phyloP scores from a whole-genome alignment of 1,140 invertebrate species.

The Pachyrhynchus sulphureomaculatus region DNA sequence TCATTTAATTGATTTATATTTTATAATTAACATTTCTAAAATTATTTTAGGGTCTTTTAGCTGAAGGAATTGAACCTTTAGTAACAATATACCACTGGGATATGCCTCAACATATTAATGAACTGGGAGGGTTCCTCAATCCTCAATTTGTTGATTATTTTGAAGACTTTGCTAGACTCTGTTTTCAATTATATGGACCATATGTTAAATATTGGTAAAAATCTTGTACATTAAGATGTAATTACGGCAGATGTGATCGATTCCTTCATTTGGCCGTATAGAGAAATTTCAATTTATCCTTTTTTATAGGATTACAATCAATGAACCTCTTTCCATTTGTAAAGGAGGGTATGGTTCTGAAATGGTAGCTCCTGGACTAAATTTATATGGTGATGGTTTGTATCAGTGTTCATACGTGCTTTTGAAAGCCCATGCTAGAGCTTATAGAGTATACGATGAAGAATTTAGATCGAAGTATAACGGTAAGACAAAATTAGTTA shows the following conservation, averaged over 20 bases:
- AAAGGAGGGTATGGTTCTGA: conserved; percentile 62
- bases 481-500: conserved; percentile 21
- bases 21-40: neutral
- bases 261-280: too few relatives aligned
- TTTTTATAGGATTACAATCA: neutral
- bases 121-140: conserved; percentile 57
- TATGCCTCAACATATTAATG: conserved; percentile 58
- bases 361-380: conserved; percentile 57
- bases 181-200: conserved; percentile 17
- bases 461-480: conserved; percentile 34
- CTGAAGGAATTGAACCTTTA: conserved; percentile 57
- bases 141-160: conserved; percentile 40
- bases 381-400: conserved; percentile 27
- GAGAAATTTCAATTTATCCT: too few relatives aligned
- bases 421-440: conserved; percentile 38
- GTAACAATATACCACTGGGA: conserved; percentile 64
- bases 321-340: conserved; percentile 59
- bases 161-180: conserved; percentile 39
- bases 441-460: conserved; percentile 40
- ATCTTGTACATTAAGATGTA: too few relatives aligned
- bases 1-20: too few relatives aligned
- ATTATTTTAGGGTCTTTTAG: conserved; percentile 51
- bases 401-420: conserved; percentile 41
- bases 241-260: too few relatives aligned
- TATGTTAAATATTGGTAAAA: conserved; percentile 49